phyloP scores from a whole-genome alignment of 2,888 invertebrate genomes.

The Calameuta idolon region DNA sequence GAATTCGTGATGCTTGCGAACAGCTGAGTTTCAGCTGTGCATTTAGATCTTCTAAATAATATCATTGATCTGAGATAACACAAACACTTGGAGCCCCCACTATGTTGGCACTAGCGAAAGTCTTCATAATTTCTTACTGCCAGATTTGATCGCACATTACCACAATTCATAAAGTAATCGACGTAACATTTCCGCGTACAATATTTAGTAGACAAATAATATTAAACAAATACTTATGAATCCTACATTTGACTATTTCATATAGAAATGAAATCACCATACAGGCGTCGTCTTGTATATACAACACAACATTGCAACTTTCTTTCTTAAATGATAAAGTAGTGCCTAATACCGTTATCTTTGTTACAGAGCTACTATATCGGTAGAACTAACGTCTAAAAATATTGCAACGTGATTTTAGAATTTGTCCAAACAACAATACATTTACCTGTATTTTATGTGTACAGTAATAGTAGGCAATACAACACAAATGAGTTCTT shows the following conservation, averaged over 20 bases:
- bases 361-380: neutral
- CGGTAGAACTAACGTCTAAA: neutral
- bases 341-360: neutral
- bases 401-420: neutral
- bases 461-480: neutral
- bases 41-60: neutral
- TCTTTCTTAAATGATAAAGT: neutral
- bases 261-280: neutral
- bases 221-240: neutral
- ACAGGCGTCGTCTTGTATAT: neutral
- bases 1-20: neutral
- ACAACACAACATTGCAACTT: neutral
- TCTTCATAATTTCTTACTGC: neutral
- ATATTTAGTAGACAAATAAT: neutral
- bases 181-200: neutral
- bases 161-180: neutral
- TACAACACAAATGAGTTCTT: neutral
- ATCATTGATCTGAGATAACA: neutral
- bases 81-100: neutral
- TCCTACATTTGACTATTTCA: neutral
- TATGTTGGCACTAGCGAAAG: neutral
- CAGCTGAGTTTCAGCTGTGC: neutral
- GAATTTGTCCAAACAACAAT: too few relatives aligned
- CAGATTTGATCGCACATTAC: neutral
- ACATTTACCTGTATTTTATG: neutral